A percentile compares a stretch with the other conserved stretches of the same genome.
These are phyloP conservation scores for Corythaeola cristata DNA, from an alignment of 2,113 vertebrate genomes.

Conservation along the genomic window DNA sequence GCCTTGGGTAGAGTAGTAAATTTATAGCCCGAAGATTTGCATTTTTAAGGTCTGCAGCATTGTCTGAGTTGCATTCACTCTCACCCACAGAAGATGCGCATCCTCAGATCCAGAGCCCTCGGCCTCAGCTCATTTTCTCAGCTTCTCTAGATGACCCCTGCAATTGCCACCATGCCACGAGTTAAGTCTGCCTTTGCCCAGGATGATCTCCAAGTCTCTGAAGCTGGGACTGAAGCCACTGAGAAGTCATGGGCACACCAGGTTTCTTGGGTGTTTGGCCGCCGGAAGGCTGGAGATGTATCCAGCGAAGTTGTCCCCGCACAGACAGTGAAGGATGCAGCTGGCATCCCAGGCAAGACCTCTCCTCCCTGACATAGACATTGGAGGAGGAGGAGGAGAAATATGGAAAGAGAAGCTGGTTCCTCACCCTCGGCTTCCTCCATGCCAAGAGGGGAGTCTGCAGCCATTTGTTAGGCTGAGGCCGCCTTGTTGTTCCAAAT, in stretches of 20 bases:
- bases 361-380: not conserved
- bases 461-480: not conserved
- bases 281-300: not conserved
- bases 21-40: slow-evolving; percentile 55
- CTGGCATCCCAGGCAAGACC: not conserved
- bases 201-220: not conserved
- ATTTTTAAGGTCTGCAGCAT: slow-evolving; percentile 59
- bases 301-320: not conserved
- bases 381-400: not conserved
- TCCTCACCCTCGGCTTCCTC: not conserved
- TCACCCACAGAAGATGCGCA: slow-evolving; percentile 38
- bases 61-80: slow-evolving; percentile 15
- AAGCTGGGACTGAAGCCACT: not conserved
- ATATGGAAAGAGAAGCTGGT: not conserved
- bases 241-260: not conserved
- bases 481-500: not conserved
- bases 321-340: not conserved
- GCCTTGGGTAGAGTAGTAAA: slow-evolving; percentile 38
- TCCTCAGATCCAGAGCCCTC: not conserved
- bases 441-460: fast-evolving
- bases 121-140: not conserved
- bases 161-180: not conserved
- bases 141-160: not conserved
- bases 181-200: not conserved
- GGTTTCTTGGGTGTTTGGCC: not conserved